Conservation (phyloP, 2,797 vertebrate species). For the Dendrocincla tyrannina region DNA sequence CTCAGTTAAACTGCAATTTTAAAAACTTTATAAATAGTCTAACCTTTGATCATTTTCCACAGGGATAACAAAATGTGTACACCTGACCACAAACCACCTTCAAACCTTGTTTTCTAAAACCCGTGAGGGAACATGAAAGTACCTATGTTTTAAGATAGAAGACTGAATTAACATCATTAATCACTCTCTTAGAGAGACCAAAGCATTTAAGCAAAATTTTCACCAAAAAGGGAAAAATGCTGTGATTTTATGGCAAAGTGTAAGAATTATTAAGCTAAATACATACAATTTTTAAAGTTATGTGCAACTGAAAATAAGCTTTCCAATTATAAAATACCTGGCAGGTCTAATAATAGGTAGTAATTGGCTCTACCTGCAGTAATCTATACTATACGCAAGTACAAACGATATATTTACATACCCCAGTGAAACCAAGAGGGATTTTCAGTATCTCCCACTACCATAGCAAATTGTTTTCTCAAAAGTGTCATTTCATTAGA, state of each 20-base stretch:
- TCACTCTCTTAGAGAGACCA: not conserved
- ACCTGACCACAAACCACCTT: not conserved
- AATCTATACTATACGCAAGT: not conserved
- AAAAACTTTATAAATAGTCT: not conserved
- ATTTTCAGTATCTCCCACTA: slow-evolving; percentile 8
- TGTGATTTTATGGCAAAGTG: not conserved
- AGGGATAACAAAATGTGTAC: not conserved
- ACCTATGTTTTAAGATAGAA: not conserved
- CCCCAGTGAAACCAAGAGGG: not conserved
- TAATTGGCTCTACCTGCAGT: not conserved
- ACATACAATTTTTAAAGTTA: not conserved
- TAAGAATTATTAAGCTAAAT: not conserved
- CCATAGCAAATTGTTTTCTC: slow-evolving; percentile 19
- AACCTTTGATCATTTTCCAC: not conserved
- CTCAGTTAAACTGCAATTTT: not conserved
- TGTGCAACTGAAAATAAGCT: not conserved
- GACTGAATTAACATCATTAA: not conserved
- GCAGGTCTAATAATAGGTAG: not conserved
- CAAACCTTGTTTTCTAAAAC: not conserved
- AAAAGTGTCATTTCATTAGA: slow-evolving; percentile 22
- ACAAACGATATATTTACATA: slow-evolving; percentile 4
- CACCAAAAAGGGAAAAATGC: not conserved
- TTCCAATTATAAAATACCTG: not conserved
- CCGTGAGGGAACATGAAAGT: not conserved
- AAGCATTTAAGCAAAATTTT: not conserved